Evolutionary conservation across 2,888 invertebrate genomes (phyloP).

Genomic region (Lacanobia wlatinum): DNA sequence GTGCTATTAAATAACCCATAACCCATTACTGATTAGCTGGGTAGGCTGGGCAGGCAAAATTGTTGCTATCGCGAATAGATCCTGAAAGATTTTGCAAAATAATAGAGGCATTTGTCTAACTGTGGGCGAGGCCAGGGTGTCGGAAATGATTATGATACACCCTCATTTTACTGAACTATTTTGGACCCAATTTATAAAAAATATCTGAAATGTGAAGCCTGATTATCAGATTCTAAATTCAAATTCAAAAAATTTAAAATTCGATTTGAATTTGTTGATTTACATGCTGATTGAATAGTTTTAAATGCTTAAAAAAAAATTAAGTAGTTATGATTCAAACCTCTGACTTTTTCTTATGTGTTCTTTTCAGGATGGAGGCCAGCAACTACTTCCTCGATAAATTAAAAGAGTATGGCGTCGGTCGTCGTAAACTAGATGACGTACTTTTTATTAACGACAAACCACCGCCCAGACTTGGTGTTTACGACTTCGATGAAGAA

Average conservation of each 20-base stretch:
- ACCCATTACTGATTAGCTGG: neutral
- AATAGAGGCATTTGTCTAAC: neutral
- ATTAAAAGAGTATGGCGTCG: constrained; percentile 80
- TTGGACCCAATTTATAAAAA: neutral
- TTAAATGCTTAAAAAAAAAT: too few species aligned
- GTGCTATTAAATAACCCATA: too few species aligned
- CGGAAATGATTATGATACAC: neutral
- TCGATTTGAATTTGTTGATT: too few species aligned
- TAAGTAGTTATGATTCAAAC: neutral
- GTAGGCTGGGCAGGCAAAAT: neutral
- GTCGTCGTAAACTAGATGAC: constrained; percentile 86
- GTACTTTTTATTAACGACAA: constrained; percentile 85
- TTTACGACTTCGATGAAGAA: constrained; percentile 91
- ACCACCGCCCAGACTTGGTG: constrained; percentile 82
- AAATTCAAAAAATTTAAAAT: neutral
- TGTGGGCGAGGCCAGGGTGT: neutral
- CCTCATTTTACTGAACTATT: neutral
- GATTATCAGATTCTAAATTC: neutral
- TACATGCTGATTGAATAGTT: too few species aligned
- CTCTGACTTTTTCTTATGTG: neutral
- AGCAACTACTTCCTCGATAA: constrained; percentile 65
- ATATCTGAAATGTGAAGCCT: neutral
- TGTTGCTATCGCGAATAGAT: neutral
- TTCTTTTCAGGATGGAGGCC: constrained; percentile 54
- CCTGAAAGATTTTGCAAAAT: neutral